Conservation (phyloP, 2,888 invertebrate genomes). For the Strigamia transsilvanica region DNA sequence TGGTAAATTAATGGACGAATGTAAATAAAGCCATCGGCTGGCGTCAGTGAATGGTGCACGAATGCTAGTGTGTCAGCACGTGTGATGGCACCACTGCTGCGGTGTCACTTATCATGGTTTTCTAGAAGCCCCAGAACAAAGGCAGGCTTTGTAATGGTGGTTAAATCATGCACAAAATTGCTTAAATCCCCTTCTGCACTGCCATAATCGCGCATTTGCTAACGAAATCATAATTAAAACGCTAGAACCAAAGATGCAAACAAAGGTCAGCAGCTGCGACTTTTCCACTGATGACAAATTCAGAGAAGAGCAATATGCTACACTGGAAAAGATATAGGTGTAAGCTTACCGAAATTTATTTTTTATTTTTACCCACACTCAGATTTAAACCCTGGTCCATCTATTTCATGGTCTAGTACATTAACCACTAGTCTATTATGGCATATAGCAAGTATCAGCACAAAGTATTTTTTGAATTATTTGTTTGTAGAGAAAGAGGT, state of each 20-base stretch:
- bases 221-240: constrained; percentile 44
- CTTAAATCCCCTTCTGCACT: constrained; percentile 17
- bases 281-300: constrained; percentile 32
- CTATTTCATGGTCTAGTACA: no score
- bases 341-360: no score
- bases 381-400: no score
- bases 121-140: constrained; percentile 34
- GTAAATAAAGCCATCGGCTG: constrained; percentile 38
- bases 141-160: constrained; percentile 10
- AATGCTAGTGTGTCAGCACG: neutral
- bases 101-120: constrained; percentile 44
- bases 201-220: constrained; percentile 18
- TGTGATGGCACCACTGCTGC: constrained; percentile 11
- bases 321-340: no score
- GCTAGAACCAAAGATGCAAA: constrained; percentile 16
- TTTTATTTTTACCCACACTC: no score
- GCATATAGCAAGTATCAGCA: no score
- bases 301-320: neutral
- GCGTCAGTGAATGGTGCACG: constrained; percentile 2
- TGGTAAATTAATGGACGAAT: constrained; percentile 39
- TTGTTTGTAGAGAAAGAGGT: no score
- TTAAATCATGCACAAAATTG: constrained; percentile 42
- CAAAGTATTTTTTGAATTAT: no score
- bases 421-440: no score
- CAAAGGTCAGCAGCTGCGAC: constrained; percentile 39